Conservation (phyloP, 1,140 invertebrate genomes). For the Charaxes varanes region DNA sequence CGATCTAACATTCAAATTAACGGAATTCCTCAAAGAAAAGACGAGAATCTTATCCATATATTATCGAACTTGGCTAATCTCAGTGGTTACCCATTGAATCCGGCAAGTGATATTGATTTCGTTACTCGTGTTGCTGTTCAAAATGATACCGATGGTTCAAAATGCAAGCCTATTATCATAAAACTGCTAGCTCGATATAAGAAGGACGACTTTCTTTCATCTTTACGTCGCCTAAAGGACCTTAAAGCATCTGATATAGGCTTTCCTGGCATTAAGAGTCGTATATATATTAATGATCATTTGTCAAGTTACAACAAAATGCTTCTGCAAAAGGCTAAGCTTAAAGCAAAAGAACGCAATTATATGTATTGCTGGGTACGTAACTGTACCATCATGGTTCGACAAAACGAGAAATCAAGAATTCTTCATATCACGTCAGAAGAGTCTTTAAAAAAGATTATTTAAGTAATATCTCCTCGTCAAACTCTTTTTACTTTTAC, state of each 20-base stretch:
- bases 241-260: background rate
- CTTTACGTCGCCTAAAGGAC: background rate
- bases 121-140: background rate
- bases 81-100: too few species aligned
- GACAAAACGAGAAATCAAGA: constrained; percentile 2
- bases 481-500: too few species aligned
- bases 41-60: constrained; percentile 1
- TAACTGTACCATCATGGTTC: constrained; percentile 11
- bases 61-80: constrained; percentile 1
- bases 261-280: background rate
- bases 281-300: constrained; percentile 10
- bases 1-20: constrained; percentile 10
- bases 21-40: constrained; percentile 4
- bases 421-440: constrained; percentile 9
- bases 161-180: background rate
- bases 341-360: constrained; percentile 3
- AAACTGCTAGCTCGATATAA: background rate
- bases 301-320: constrained; percentile 6
- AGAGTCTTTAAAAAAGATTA: constrained; percentile 6
- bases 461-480: constrained; percentile 3
- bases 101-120: constrained; percentile 5
- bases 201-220: constrained; percentile 2
- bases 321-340: constrained; percentile 3
- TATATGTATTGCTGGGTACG: constrained; percentile 10
- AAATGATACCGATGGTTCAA: background rate